Evolutionary conservation across 2,113 vertebrate species (phyloP), one percentile per base, ranked within the genome.

Genomic region (Pseudopodoces humilis): DNA sequence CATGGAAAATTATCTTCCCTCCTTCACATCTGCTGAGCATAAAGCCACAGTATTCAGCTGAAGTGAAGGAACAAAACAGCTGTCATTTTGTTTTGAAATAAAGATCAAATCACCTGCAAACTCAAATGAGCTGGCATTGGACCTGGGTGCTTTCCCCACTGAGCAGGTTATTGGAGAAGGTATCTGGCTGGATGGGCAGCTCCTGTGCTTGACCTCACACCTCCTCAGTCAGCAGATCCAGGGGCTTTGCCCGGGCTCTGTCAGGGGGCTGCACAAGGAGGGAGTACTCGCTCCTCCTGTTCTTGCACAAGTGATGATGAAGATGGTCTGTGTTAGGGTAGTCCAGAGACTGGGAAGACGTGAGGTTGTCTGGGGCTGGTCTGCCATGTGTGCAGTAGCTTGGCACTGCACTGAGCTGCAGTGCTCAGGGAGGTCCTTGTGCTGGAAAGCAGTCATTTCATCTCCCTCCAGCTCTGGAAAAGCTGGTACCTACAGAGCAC

Each of bases 201-300:
- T 64, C 37, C 50, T 33, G 43, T 13, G n/a, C 43, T 41, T 33
- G 15, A 16, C 11, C 71, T 55, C 44, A n/a, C 39, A 18, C 10
- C 47, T 70, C 22, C 7, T 23, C 44, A 23, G 56, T 2, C 33
- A 41, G 75, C 58, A 56, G 63, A 33, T 17, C 28, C 33, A 24
- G 63, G 24, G 71, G 33, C 31, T 80, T 20, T 60, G 28, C 18
- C 11, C 27, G 10, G 23, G 30, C 63, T 75, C 55, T 28, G 20
- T 21, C 2, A 7, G 15, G 47, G 18, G 60, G 41, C 70, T 43
- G 43, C 18, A 7, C 14, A 3, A 39, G 16, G 44, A 75, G 35
- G 43, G 31, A 41, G 24, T 2, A 2, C 55, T 64, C 0, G 0
- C 15, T 46, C 8, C 41, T 69, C 1, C 17, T 33, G 33, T 4